Conservation (phyloP, 2,797 vertebrate species). For the Sarcophilus harrisii region DNA sequence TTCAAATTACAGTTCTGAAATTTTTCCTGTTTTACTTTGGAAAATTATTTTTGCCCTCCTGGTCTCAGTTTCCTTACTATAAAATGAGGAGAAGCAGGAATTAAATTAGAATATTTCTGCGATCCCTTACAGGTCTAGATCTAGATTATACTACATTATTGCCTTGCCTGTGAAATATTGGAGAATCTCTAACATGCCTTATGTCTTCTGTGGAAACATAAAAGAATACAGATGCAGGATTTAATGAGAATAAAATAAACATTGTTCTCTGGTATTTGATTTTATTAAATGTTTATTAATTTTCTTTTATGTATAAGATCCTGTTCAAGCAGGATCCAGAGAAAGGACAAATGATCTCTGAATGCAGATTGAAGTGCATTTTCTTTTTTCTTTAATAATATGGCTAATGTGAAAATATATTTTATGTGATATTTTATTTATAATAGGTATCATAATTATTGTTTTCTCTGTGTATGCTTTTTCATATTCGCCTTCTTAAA, state of each 20-base stretch:
- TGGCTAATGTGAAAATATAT: background rate
- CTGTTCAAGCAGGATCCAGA: background rate
- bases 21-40: background rate
- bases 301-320: background rate
- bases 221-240: background rate
- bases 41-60: background rate
- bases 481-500: background rate
- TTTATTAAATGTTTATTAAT: background rate
- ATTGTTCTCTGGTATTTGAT: background rate
- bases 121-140: background rate
- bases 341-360: background rate
- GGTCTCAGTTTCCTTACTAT: background rate
- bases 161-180: background rate
- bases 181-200: background rate
- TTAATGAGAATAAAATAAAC: background rate
- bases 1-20: background rate
- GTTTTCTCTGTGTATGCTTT: background rate
- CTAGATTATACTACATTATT: background rate
- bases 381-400: background rate
- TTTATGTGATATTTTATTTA: background rate
- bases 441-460: background rate
- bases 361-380: background rate
- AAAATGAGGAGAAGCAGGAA: background rate
- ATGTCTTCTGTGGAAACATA: background rate
- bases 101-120: background rate